phyloP scores from a whole-genome alignment of 2,797 vertebrate genomes.

The Chloroceryle inda region DNA sequence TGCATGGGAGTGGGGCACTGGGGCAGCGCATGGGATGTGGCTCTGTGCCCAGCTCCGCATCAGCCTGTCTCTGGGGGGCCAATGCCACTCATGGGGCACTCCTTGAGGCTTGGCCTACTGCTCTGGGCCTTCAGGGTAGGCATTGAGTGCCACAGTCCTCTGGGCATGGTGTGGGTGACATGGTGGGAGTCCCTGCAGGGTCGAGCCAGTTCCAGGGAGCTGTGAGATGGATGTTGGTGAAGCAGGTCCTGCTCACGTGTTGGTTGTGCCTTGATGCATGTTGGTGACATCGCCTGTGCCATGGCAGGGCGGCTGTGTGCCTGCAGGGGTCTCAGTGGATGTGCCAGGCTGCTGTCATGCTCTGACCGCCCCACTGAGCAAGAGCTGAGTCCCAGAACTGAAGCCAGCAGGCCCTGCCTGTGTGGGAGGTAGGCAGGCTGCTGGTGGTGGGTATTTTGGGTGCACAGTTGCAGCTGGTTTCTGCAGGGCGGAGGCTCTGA shows the following conservation, averaged over 20 bases:
- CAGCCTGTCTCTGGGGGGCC: too few species aligned
- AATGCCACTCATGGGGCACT: accelerated
- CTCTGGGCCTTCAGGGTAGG: background rate
- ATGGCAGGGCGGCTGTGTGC: accelerated
- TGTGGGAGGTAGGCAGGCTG: background rate
- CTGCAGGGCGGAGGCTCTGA: background rate
- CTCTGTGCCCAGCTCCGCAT: background rate
- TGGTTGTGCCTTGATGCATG: background rate
- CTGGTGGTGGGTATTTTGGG: background rate
- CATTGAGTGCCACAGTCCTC: accelerated
- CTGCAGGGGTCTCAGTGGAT: accelerated
- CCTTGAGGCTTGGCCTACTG: accelerated
- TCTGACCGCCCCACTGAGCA: accelerated
- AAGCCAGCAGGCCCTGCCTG: accelerated
- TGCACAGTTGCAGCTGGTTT: background rate
- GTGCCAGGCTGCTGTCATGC: accelerated
- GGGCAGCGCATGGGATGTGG: accelerated
- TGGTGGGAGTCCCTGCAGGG: accelerated
- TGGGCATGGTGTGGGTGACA: accelerated
- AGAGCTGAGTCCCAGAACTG: accelerated
- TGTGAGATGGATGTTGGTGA: accelerated
- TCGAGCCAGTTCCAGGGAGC: accelerated
- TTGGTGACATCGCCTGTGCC: accelerated
- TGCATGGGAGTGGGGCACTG: background rate
- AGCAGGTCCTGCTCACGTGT: accelerated